These are phyloP conservation scores for Xenopus tropicalis DNA, from an alignment of 2,113 vertebrate species.

Conservation along the genomic window UCB_Xtro_10.0 CM004444.2:156173001-156173500, in stretches of 20 bases:
- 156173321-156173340: slow-evolving; percentile 55
- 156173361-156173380: slow-evolving; percentile 30
- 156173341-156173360: slow-evolving; percentile 45
- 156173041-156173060: slow-evolving; percentile 76
- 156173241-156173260: slow-evolving; percentile 65
- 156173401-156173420: background rate
- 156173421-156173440: background rate
- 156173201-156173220: slow-evolving; percentile 55
- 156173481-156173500: too few relatives aligned
- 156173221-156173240: slow-evolving; percentile 56
- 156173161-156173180: slow-evolving; percentile 57
- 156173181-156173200: slow-evolving; percentile 63
- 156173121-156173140: slow-evolving; percentile 60
- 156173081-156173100: slow-evolving; percentile 71
- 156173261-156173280: slow-evolving; percentile 56
- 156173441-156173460: background rate
- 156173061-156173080: slow-evolving; percentile 71
- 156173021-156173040: slow-evolving; percentile 67
- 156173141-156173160: slow-evolving; percentile 57
- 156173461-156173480: background rate
- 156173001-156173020: slow-evolving; percentile 69
- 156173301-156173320: slow-evolving; percentile 56
- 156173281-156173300: slow-evolving; percentile 52
- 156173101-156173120: slow-evolving; percentile 65
- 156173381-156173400: background rate